These are phyloP conservation scores for Cercopithecus mona DNA, from an alignment of 2,113 vertebrate genomes.

Conservation along the genomic window DNA sequence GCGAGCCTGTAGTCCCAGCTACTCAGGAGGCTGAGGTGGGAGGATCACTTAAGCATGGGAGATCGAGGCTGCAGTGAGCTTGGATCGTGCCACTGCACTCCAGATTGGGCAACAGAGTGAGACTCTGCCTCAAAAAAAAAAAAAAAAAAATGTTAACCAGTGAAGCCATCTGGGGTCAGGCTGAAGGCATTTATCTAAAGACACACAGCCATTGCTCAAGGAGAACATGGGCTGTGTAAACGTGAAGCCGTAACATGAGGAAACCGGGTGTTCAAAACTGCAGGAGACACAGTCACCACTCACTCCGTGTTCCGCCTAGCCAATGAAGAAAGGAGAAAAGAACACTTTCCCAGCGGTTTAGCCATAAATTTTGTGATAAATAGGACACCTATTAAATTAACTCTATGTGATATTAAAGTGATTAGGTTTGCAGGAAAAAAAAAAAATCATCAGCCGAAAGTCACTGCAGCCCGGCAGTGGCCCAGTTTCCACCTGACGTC, in stretches of 20 bases:
- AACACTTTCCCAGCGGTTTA: neutral
- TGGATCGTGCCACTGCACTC: too few relatives aligned
- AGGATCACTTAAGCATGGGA: too few relatives aligned
- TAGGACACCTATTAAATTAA: constrained; percentile 44
- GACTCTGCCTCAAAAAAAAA: too few relatives aligned
- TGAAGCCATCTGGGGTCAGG: neutral
- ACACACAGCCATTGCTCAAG: neutral
- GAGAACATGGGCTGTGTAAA: neutral
- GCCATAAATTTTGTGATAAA: constrained; percentile 24
- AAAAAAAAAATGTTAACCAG: neutral
- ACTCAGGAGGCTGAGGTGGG: too few relatives aligned
- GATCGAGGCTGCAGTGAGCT: too few relatives aligned
- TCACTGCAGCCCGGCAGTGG: neutral
- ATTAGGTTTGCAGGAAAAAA: constrained; percentile 21
- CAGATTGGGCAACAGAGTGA: too few relatives aligned
- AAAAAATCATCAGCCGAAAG: neutral
- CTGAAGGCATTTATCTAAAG: neutral
- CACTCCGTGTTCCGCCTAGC: rapidly evolving
- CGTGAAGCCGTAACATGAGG: rapidly evolving
- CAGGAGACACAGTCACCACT: rapidly evolving
- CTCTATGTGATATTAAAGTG: constrained; percentile 5
- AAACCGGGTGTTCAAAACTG: neutral
- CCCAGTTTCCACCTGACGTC: constrained; percentile 20
- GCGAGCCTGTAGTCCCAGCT: too few relatives aligned
- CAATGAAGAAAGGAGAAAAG: neutral